Percentiles rank a stretch among this genome's conserved stretches.
Evolutionary conservation across 2,797 vertebrate genomes (phyloP).

Genomic region (Lacerta bilineata): DNA sequence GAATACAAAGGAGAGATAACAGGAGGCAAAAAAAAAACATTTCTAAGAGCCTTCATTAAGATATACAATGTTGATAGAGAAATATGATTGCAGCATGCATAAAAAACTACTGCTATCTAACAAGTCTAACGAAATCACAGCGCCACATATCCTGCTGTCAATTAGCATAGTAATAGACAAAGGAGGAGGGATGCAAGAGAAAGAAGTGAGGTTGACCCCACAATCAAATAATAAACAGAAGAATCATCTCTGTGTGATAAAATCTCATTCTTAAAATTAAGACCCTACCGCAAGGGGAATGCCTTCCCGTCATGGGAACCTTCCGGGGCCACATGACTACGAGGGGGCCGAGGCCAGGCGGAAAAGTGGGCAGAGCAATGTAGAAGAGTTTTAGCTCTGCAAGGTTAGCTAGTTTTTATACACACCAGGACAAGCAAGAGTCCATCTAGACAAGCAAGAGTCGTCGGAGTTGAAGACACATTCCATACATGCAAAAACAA

Average conservation of each 20-base stretch:
- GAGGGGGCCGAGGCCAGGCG: too few relatives aligned
- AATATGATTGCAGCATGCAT: conserved; percentile 49
- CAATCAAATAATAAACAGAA: neutral
- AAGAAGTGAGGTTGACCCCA: neutral
- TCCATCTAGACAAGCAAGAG: too few relatives aligned
- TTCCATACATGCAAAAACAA: too few relatives aligned
- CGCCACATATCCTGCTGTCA: conserved; percentile 17
- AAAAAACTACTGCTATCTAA: conserved; percentile 37
- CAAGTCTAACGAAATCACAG: conserved; percentile 54
- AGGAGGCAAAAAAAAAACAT: conserved; percentile 73
- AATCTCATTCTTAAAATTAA: conserved; percentile 21
- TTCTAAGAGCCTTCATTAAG: conserved; percentile 73
- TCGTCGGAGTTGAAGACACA: too few relatives aligned
- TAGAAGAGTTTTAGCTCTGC: too few relatives aligned
- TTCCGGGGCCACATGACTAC: too few relatives aligned
- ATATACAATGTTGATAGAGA: conserved; percentile 60
- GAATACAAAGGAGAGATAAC: conserved; percentile 88
- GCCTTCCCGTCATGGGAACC: too few relatives aligned
- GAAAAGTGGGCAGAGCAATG: too few relatives aligned
- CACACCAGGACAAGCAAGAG: too few relatives aligned
- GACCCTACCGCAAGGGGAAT: too few relatives aligned
- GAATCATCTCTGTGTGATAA: neutral
- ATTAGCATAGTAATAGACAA: neutral
- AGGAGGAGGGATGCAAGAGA: conserved; percentile 16
- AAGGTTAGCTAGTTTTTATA: too few relatives aligned